Evolutionary conservation across 2,113 vertebrate species (phyloP), one percentile per base, ranked within the genome.

Genomic region (Bucco capensis): DNA sequence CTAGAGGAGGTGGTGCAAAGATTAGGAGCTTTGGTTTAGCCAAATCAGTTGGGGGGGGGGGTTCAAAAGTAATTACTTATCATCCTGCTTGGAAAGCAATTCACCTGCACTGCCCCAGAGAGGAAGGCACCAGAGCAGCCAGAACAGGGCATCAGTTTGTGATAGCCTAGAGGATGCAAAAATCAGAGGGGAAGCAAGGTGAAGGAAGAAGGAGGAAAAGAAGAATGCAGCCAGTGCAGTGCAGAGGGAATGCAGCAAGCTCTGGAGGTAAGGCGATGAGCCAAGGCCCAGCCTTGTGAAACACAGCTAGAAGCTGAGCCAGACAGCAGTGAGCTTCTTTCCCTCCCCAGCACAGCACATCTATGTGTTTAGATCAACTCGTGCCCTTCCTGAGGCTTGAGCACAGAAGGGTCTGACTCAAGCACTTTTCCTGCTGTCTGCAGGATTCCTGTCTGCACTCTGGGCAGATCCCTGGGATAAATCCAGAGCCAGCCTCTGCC

Each of bases 331-430:
- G 90, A 91, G 56, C 51, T 88, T 62, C 17, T 6, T 46, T 31
- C 35, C 3, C 33, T 76, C 19, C 37, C 54, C 0, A 0, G 85
- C 88, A 85, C 44, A 90, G 87, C 84, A 92, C 71, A 95, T 79
- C 33, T 54, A 83, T 83, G 57, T 38, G 70, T 88, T 91, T 83
- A 89, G 92, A 93, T 86, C 93, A 86, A 40, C 76, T 60, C 47
- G 67, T 86, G 75, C 56, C 54, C 69, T 92, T 92, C 74, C 38
- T 80, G 84, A 95, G 69, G 81, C 90, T 83, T 57, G 49, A 94
- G 70, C 83, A 90, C 54, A 88, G 78, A 89, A 90, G 60, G 44
- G 80, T 86, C 89, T 95, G 94, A 95, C 58, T 94, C 38, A 77
- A 95, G 70, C 64, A 77, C 80, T 92, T 87, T 92, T 92, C 37